Evolutionary conservation across 2,113 vertebrate species (phyloP), one percentile per base, ranked within the genome.

Genomic region (Tauraco erythrolophus): DNA sequence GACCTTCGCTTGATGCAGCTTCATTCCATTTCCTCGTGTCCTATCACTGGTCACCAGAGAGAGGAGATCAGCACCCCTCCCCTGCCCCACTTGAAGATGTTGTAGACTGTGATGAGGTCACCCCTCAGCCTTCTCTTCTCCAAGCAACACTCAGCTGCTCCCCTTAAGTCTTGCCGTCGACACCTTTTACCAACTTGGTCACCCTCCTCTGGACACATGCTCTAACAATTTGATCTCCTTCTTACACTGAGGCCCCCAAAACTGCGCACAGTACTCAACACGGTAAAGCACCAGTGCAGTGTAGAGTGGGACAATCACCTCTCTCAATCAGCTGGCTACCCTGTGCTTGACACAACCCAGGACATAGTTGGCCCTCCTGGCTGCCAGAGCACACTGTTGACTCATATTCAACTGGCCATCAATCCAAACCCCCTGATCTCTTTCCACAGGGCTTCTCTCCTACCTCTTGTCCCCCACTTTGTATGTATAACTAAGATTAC

Each of bases 271-370:
- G 22, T 7, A 16, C 43, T 64, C 0, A 14, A 43, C n/a, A n/a
- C n/a, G 41, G 41, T 43, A 13, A 43, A 43, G 41, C 41, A 43
- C 14, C 74, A 75, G 50, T 0, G 50, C 62, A 35, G 61, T 46
- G 2, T 30, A 64, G 33, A 54, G 16, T 9, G 45, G 19, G 50
- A 51, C 33, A 43, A 23, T 30, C 11, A 11, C 30, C n/a, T 58
- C n/a, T 27, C n/a, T 85, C 18, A 3, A 12, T 25, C 0, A 0
- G n/a, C 45, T 85, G 21, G 6, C 0, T 0, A 33, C 45, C 37
- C 30, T 74, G 35, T 24, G 9, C 21, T 33, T 79, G 72, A 18
- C 62, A 45, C 0, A 1, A 27, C 4, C 22, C 39, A 45, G 62
- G 12, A 43, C 41, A 43, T 43, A 11, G 41, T 43, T 43, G 41